Base-by-base conservation (phyloP, 2,797 vertebrate species). In the Linurgus olivaceus region DNA sequence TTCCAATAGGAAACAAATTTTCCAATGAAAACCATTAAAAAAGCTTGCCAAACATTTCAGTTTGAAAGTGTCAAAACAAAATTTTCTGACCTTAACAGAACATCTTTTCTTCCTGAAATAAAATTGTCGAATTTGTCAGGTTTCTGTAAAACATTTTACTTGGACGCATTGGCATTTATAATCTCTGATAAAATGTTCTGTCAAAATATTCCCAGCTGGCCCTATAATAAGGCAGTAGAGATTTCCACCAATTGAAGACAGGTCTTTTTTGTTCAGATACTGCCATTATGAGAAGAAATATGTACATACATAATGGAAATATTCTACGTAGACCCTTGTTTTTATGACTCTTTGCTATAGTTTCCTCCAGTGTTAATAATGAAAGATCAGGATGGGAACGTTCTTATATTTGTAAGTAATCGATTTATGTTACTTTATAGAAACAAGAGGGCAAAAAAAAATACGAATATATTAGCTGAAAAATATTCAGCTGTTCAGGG, bases 141-240 rank as follows among this genome's bases (percentile, higher is more conserved):
- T 91, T 96, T 94, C 89, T 74, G 47, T 83, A 91, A 92, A 96
- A 94, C 91, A 94, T 94, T 96, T 85, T 85, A 29, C 72, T 94
- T 75, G 61, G 91, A 89, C 0, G 1, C 62, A 78, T 17, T 91
- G 89, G 50, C 70, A 89, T 93, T 95, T 89, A 78, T 93, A 95
- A 92, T 88, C 58, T 88, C 77, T 92, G 89, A 92, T 86, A 94
- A 92, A 94, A 85, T 75, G 35, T 89, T 96, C 88, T 90, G 81
- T 96, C 94, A 96, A 94, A 96, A 94, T 96, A 95, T 93, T 97
- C 88, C 92, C 92, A 87, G 68, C 77, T 87, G 81, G 86, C 65
- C 65, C 35, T 87, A 74, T 92, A 93, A 93, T 94, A 92, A 96
- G 75, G 45, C 74, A 91, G 44, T 61, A 82, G 84, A 89, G 77